Evolutionary conservation across 2,888 invertebrate genomes (phyloP).

Genomic region (Philhelius pedissequus): DNA sequence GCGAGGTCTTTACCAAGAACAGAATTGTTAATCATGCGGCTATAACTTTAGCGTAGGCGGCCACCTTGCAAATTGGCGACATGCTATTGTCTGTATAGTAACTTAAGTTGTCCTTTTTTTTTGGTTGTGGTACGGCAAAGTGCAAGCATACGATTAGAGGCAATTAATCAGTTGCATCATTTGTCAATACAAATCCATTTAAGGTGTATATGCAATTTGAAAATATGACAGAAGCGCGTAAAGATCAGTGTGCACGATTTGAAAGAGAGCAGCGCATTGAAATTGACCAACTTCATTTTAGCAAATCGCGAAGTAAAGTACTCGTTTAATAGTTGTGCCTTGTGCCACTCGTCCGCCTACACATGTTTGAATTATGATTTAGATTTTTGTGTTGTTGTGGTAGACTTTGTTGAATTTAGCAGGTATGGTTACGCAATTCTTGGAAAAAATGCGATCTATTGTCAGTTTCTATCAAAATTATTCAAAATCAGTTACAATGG

Average conservation of each 20-base stretch:
- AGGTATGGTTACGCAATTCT: no score
- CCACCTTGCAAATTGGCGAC: slow-evolving; percentile 50
- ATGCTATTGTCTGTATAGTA: slow-evolving; percentile 21
- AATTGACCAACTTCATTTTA: slow-evolving; percentile 15
- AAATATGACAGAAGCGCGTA: slow-evolving; percentile 18
- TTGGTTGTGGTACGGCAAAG: background rate
- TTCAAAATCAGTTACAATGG: no score
- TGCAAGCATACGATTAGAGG: slow-evolving; percentile 43
- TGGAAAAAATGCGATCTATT: no score
- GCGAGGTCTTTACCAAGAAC: slow-evolving; percentile 66
- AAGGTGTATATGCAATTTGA: slow-evolving; percentile 3
- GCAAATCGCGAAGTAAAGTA: background rate
- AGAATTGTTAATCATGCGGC: slow-evolving; percentile 61
- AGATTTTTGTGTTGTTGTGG: background rate
- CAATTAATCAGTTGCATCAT: slow-evolving; percentile 62
- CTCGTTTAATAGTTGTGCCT: background rate
- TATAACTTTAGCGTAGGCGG: slow-evolving; percentile 48
- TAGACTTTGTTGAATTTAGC: background rate
- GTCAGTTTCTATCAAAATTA: no score
- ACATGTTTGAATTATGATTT: background rate
- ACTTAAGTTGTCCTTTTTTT: slow-evolving; percentile 8
- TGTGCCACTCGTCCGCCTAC: background rate
- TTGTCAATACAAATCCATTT: slow-evolving; percentile 39
- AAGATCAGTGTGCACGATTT: slow-evolving; percentile 21
- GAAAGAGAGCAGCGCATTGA: background rate